A percentile compares a stretch with the other conserved stretches of the same genome.
These are phyloP conservation scores for Ianthella basta DNA, from an alignment of 37 sponge, comb jelly and placozoan genomes.

Conservation along the genomic window DNA sequence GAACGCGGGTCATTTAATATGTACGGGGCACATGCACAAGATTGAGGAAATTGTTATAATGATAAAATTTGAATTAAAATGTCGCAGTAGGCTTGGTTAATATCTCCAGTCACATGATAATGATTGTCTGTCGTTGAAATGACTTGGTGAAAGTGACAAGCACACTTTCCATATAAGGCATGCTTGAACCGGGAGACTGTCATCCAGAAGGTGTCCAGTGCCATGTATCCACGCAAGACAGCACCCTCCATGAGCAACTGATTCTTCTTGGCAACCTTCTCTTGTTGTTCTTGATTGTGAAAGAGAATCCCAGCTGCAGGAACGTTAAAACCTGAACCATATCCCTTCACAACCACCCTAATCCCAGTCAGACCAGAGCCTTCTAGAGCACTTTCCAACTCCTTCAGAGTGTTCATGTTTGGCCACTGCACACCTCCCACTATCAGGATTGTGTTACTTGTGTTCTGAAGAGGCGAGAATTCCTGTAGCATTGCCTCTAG, in stretches of 20 bases:
- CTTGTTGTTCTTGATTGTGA: slow-evolving; percentile 13
- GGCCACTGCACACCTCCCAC: slow-evolving; percentile 47
- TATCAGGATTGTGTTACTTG: slow-evolving; percentile 25
- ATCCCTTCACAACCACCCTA: slow-evolving; percentile 35
- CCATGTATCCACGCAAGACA: neutral
- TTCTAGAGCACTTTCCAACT: neutral
- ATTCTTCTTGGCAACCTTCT: neutral
- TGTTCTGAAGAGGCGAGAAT: slow-evolving; percentile 15
- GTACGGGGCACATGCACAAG: neutral
- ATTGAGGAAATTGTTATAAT: slow-evolving; percentile 24
- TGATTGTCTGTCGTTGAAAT: slow-evolving; percentile 49
- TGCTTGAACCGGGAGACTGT: slow-evolving; percentile 42
- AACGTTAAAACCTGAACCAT: slow-evolving; percentile 37
- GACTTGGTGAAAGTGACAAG: slow-evolving; percentile 47
- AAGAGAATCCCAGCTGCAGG: slow-evolving; percentile 36
- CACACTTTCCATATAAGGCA: slow-evolving; percentile 37
- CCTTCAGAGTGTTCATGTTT: neutral
- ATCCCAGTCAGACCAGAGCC: slow-evolving; percentile 19
- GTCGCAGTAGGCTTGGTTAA: slow-evolving; percentile 42
- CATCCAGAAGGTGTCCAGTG: slow-evolving; percentile 39
- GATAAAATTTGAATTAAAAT: slow-evolving; percentile 37
- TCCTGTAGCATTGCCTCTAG: neutral
- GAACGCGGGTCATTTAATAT: neutral
- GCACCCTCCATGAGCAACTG: neutral
- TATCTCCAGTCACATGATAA: slow-evolving; percentile 48